phyloP scores from a whole-genome alignment of 2,797 vertebrate species.

The Hoplostethus atlanticus region DNA sequence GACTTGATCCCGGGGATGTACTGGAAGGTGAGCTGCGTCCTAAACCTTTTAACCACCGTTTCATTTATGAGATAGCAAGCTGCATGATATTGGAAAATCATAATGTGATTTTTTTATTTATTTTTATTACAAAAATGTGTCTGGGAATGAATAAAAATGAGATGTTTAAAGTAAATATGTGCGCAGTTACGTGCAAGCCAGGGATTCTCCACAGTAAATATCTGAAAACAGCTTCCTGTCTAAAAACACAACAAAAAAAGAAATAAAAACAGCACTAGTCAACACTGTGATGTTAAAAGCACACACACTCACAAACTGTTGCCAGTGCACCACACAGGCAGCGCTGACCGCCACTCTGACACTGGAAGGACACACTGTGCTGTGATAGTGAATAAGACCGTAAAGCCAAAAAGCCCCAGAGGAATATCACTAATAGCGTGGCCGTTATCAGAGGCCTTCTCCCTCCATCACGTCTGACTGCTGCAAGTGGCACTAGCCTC shows the following conservation, averaged over 20 bases:
- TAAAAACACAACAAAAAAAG: too few relatives aligned
- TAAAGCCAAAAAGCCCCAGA: conserved; percentile 34
- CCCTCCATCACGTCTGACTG: conserved; percentile 42
- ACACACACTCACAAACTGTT: background rate
- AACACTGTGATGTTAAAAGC: too few relatives aligned
- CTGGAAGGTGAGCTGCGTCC: background rate
- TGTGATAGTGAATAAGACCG: conserved; percentile 3
- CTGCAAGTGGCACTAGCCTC: conserved; percentile 40
- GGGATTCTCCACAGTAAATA: too few relatives aligned
- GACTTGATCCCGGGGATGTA: too few relatives aligned
- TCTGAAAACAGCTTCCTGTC: too few relatives aligned
- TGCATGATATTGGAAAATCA: background rate
- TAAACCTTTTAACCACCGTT: background rate
- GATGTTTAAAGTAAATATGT: too few relatives aligned
- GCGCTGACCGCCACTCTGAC: conserved; percentile 4
- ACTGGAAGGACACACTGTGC: background rate
- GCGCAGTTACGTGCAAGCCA: too few relatives aligned
- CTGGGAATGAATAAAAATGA: too few relatives aligned
- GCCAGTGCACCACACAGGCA: background rate
- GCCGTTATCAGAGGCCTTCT: conserved; percentile 43
- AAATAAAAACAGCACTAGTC: too few relatives aligned
- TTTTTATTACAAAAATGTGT: too few relatives aligned
- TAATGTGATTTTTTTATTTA: too few relatives aligned
- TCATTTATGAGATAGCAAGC: background rate
- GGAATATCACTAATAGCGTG: conserved; percentile 49